Conservation (phyloP, 2,113 vertebrate genomes). For the Todiramphus saurophagus region DNA sequence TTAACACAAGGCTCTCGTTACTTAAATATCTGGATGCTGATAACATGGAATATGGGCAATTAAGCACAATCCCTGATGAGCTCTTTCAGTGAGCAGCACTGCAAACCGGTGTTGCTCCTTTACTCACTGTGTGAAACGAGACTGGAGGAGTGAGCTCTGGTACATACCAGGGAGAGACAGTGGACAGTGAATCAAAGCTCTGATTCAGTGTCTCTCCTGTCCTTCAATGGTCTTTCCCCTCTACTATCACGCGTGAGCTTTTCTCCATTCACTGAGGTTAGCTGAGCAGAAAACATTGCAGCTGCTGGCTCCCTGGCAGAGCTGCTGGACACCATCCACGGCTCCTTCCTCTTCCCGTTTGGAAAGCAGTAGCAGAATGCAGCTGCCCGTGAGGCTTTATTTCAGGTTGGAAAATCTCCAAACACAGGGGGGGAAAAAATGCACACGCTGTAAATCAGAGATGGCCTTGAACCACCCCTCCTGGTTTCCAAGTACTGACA, state of each 20-base stretch:
- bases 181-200: background rate
- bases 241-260: background rate
- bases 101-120: background rate
- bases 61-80: background rate
- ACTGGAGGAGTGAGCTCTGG: background rate
- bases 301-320: background rate
- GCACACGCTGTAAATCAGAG: background rate
- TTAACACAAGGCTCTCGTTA: background rate
- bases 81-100: background rate
- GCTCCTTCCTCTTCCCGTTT: background rate
- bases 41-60: background rate
- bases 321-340: background rate
- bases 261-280: background rate
- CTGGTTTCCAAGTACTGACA: background rate
- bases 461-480: background rate
- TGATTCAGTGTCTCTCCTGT: background rate
- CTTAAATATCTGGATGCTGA: background rate
- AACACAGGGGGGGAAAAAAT: background rate
- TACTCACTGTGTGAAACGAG: background rate
- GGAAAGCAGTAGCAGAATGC: background rate
- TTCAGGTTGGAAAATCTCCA: background rate
- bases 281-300: background rate
- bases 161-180: accelerated
- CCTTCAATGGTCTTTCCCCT: background rate
- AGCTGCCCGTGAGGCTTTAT: slow-evolving; percentile 17